A percentile compares a stretch with the other conserved stretches of the same genome.
Evolutionary conservation across 2,113 vertebrate genomes (phyloP).

Genomic region (Hemiprocne comata): DNA sequence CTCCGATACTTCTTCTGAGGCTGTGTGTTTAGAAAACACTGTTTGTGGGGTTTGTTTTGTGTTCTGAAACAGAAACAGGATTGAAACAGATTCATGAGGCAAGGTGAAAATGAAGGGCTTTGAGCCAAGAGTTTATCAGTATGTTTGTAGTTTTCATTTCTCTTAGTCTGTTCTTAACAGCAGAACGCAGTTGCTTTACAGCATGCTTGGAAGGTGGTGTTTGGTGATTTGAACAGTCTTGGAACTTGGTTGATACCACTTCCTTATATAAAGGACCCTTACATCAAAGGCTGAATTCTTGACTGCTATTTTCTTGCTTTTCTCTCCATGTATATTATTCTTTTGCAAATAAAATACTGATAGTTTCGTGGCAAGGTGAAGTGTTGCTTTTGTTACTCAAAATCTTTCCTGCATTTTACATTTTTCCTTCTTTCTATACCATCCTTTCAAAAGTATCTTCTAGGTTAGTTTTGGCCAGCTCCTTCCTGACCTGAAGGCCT

Average conservation of each 20-base stretch:
- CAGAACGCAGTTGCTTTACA: not conserved
- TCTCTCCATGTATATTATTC: not conserved
- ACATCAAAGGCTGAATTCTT: not conserved
- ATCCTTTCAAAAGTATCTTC: not conserved
- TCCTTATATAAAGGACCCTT: not conserved
- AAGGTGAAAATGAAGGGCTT: not conserved
- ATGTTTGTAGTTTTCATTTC: not conserved
- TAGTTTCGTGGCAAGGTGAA: not conserved
- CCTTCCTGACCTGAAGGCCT: not conserved
- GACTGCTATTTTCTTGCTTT: not conserved
- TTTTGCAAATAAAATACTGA: not conserved
- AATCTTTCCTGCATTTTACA: not conserved
- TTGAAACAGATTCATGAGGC: not conserved
- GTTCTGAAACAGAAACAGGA: not conserved
- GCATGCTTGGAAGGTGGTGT: fast-evolving
- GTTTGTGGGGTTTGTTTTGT: not conserved
- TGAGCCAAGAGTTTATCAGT: not conserved
- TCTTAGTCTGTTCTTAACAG: not conserved
- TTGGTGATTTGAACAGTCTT: not conserved
- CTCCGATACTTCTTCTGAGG: not conserved
- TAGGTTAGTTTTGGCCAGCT: not conserved
- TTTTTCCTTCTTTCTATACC: not conserved
- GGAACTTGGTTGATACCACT: not conserved
- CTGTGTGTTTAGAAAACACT: not conserved
- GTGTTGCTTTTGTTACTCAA: fast-evolving